phyloP scores from a whole-genome alignment of 1,140 invertebrate species.

The Lysiphlebus fabarum region DNA sequence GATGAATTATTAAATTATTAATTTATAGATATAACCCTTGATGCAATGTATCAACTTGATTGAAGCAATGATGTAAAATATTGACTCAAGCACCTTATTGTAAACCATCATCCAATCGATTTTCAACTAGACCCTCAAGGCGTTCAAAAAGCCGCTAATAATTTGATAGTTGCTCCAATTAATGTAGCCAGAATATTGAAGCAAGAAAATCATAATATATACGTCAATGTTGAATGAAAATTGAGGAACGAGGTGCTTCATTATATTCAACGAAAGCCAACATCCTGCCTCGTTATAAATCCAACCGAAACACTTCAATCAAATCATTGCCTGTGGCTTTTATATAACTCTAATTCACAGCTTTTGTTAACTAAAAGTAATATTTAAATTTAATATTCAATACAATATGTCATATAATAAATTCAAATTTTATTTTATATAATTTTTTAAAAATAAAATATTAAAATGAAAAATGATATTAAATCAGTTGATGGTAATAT shows the following conservation, averaged over 20 bases:
- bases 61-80: constrained; percentile 4
- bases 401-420: too few species aligned
- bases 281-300: constrained; percentile 5
- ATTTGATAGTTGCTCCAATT: constrained; percentile 18
- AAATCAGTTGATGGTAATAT: too few species aligned
- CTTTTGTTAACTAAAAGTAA: too few species aligned
- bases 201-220: not conserved
- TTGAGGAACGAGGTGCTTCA: not conserved
- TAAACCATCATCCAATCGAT: constrained; percentile 11
- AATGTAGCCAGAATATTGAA: constrained; percentile 6
- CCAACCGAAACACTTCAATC: not conserved
- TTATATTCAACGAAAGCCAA: constrained; percentile 4
- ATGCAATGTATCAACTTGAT: constrained; percentile 3
- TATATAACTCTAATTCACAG: not conserved
- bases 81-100: constrained; percentile 2
- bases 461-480: too few species aligned
- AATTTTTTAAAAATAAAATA: too few species aligned
- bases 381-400: too few species aligned
- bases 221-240: too few species aligned
- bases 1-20: too few species aligned
- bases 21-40: not conserved
- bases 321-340: not conserved
- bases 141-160: constrained; percentile 20
- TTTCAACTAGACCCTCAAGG: constrained; percentile 14
- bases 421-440: too few species aligned